Conservation (phyloP, 1,140 invertebrate genomes). For the Kradibia gibbosae region DNA sequence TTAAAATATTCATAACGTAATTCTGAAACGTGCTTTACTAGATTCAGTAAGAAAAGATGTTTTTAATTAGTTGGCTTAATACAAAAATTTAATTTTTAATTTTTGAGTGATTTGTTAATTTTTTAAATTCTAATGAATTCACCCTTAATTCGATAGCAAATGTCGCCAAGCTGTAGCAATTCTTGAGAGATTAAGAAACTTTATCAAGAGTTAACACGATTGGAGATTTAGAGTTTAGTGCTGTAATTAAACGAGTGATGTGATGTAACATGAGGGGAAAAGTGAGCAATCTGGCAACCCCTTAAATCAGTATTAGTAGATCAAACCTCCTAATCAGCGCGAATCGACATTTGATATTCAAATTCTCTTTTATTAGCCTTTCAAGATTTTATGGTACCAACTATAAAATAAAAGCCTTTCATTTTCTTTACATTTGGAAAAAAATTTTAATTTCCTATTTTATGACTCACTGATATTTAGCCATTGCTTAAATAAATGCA, state of each 20-base stretch:
- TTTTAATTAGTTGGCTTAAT: not conserved
- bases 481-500: too few species aligned
- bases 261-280: slow-evolving; percentile 41
- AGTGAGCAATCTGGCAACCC: slow-evolving; percentile 41
- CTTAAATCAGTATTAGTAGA: slow-evolving; percentile 52
- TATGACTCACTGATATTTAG: slow-evolving; percentile 15
- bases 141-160: slow-evolving; percentile 9
- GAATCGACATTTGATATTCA: slow-evolving; percentile 51
- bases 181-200: slow-evolving; percentile 48
- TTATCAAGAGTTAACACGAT: slow-evolving; percentile 52
- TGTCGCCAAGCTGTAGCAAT: slow-evolving; percentile 20
- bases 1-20: slow-evolving; percentile 18
- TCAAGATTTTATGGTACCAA: slow-evolving; percentile 32
- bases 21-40: not conserved
- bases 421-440: slow-evolving; percentile 35
- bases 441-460: slow-evolving; percentile 1
- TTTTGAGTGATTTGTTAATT: not conserved
- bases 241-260: slow-evolving; percentile 49
- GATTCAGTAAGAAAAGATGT: not conserved
- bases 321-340: slow-evolving; percentile 51
- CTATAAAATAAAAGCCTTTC: slow-evolving; percentile 17
- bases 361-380: slow-evolving; percentile 40
- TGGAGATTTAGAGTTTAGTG: slow-evolving; percentile 49
- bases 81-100: not conserved
- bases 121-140: slow-evolving; percentile 22